Conservation (phyloP, 2,797 vertebrate species). For the Loris lydekkerianus region DNA sequence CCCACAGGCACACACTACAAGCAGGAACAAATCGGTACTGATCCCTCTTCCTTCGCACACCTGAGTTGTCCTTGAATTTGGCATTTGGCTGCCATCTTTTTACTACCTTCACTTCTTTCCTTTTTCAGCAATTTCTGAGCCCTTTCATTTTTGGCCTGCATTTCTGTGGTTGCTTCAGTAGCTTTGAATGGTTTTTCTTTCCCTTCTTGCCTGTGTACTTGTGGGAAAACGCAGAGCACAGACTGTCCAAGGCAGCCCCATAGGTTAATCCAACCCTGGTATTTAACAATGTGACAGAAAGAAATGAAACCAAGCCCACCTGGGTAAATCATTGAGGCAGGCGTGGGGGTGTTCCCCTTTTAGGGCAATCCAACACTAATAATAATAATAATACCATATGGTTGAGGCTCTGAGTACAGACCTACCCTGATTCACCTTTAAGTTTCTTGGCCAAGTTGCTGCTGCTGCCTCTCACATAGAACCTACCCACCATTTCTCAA, state of each 20-base stretch:
- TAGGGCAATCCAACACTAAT: neutral
- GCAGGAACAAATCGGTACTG: neutral
- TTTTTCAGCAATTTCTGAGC: conserved; percentile 43
- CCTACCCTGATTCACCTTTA: conserved; percentile 28
- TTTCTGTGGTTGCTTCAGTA: conserved; percentile 35
- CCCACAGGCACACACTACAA: neutral
- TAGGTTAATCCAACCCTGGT: neutral
- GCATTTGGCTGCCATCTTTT: neutral
- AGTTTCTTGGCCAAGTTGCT: conserved; percentile 34
- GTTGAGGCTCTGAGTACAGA: conserved; percentile 44
- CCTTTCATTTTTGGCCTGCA: conserved; percentile 49
- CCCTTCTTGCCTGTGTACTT: neutral
- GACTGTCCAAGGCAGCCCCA: neutral
- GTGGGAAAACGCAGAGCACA: conserved; percentile 18
- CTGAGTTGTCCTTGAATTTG: neutral
- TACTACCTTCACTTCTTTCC: neutral
- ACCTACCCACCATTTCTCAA: neutral
- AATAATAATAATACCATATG: conserved; percentile 41
- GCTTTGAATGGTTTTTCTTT: neutral
- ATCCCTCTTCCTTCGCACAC: neutral
- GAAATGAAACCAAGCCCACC: conserved; percentile 17
- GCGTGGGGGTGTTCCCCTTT: neutral
- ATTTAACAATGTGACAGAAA: conserved; percentile 48
- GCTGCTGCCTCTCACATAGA: neutral
- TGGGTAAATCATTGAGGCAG: neutral